A percentile compares a stretch with the other conserved stretches of the same genome.
Conservation (phyloP, 2,888 invertebrate genomes). For the Apodemia hepburni region DNA sequence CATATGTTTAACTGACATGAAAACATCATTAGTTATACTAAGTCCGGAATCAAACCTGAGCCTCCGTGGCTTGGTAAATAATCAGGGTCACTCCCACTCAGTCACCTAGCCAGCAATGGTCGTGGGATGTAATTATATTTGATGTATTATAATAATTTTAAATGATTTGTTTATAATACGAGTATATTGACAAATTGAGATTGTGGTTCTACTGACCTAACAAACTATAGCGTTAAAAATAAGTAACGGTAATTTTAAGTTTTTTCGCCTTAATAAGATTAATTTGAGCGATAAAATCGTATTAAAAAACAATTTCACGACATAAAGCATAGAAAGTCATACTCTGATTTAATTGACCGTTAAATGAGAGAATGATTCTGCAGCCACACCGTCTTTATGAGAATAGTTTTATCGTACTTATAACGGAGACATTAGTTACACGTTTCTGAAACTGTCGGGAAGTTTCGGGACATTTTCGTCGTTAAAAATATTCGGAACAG, state of each 20-base stretch:
- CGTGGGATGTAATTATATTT: too few species aligned
- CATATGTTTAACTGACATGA: too few species aligned
- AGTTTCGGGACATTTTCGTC: slow-evolving; percentile 47
- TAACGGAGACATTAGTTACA: slow-evolving; percentile 23
- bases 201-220: too few species aligned
- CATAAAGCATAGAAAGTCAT: slow-evolving; percentile 51
- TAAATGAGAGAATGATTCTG: slow-evolving; percentile 14
- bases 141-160: too few species aligned
- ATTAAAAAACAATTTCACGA: slow-evolving; percentile 33
- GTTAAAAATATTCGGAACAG: slow-evolving; percentile 56
- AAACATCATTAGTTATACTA: too few species aligned
- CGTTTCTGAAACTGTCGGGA: slow-evolving; percentile 43
- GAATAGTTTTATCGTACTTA: slow-evolving; percentile 8
- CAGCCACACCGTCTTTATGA: neutral
- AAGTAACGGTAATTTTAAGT: slow-evolving; percentile 1
- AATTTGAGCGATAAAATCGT: slow-evolving; percentile 27
- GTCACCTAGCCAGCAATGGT: too few species aligned
- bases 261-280: slow-evolving; percentile 5
- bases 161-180: too few species aligned
- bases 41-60: too few species aligned
- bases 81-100: too few species aligned
- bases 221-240: too few species aligned
- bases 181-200: too few species aligned
- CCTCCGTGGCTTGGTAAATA: too few species aligned
- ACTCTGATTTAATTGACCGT: slow-evolving; percentile 26